These are phyloP conservation scores for Phyllostomus hastatus DNA, from an alignment of 2,113 vertebrate genomes.

Conservation along the genomic window DNA sequence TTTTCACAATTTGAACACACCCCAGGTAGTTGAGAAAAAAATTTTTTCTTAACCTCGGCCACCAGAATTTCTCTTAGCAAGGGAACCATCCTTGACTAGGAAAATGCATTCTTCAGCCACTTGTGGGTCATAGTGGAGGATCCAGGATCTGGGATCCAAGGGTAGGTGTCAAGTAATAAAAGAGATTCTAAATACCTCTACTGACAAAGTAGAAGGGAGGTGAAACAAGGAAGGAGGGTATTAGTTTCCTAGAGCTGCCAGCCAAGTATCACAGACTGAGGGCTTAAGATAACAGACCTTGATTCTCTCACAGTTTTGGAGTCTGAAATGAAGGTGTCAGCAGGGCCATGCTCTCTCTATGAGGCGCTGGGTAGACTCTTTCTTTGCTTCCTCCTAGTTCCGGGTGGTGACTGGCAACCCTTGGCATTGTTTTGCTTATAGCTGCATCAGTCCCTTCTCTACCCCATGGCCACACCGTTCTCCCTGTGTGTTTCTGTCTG, in stretches of 20 bases:
- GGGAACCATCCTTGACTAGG: background rate
- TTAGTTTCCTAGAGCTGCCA: background rate
- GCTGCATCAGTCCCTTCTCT: background rate
- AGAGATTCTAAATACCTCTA: background rate
- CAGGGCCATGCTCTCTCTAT: background rate
- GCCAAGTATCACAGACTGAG: background rate
- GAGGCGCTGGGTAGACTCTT: background rate
- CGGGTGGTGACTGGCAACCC: background rate
- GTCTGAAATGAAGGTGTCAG: background rate
- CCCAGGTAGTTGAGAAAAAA: background rate
- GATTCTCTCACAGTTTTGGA: background rate
- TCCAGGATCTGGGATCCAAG: background rate
- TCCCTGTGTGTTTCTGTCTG: background rate
- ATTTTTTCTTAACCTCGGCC: constrained; percentile 31
- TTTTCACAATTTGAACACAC: constrained; percentile 7
- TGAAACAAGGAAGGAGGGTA: background rate
- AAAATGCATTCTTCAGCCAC: background rate
- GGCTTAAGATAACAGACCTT: background rate
- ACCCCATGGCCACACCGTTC: background rate
- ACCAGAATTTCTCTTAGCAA: background rate
- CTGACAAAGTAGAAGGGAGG: background rate
- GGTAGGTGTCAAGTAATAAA: background rate
- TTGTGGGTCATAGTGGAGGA: background rate
- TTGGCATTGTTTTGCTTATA: background rate
- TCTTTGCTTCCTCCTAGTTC: background rate